These are phyloP conservation scores for Noctua pronuba DNA, from an alignment of 2,888 invertebrate genomes.

Conservation along the genomic window DNA sequence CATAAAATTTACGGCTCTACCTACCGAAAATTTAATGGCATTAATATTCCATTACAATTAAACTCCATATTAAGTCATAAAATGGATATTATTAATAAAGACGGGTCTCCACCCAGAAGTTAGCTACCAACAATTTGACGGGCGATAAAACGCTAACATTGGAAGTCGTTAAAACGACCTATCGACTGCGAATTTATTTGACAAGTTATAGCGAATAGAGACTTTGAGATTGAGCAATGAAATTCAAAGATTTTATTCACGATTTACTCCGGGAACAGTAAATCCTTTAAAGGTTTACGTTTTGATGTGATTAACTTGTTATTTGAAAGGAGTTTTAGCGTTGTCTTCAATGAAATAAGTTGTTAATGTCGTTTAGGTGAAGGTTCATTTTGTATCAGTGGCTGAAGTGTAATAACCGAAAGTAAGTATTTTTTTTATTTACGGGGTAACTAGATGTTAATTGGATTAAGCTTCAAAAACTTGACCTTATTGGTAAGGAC, in stretches of 20 bases:
- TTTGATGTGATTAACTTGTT: slow-evolving; percentile 36
- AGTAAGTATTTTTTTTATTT: background rate
- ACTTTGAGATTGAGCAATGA: slow-evolving; percentile 75
- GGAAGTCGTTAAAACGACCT: slow-evolving; percentile 74
- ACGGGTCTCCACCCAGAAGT: slow-evolving; percentile 54
- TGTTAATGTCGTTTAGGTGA: slow-evolving; percentile 9
- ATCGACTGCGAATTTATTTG: slow-evolving; percentile 79
- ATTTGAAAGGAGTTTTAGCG: slow-evolving; percentile 1
- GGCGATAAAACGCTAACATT: slow-evolving; percentile 76
- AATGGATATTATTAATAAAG: slow-evolving; percentile 69
- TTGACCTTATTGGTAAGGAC: too few relatives aligned
- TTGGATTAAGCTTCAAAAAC: background rate
- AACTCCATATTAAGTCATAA: slow-evolving; percentile 67
- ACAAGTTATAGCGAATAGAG: slow-evolving; percentile 79
- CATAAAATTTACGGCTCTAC: slow-evolving; percentile 29
- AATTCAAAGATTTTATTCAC: slow-evolving; percentile 68
- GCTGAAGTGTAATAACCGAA: background rate
- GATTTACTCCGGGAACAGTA: slow-evolving; percentile 64
- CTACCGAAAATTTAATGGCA: slow-evolving; percentile 47
- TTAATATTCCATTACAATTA: slow-evolving; percentile 59
- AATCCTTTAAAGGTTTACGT: slow-evolving; percentile 39
- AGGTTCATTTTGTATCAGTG: background rate
- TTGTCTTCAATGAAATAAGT: slow-evolving; percentile 14
- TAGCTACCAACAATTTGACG: slow-evolving; percentile 70
- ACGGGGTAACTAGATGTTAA: background rate